Evolutionary conservation across 2,113 vertebrate genomes (phyloP).

Genomic region (Chinchilla lanigera): DNA sequence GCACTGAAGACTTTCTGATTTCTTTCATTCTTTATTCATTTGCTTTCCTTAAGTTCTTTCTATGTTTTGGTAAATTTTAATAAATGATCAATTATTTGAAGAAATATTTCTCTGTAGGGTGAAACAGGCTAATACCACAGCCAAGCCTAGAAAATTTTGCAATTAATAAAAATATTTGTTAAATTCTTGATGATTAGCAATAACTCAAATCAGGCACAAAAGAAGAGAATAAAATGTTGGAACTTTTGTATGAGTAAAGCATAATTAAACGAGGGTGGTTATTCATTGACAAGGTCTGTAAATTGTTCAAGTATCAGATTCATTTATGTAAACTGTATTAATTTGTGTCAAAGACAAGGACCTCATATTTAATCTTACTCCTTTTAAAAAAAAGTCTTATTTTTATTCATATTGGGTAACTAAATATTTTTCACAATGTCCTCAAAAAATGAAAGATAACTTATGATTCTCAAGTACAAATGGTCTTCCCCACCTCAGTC

Average conservation of each 20-base stretch:
- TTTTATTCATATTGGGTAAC: background rate
- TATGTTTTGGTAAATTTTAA: background rate
- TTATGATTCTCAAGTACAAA: background rate
- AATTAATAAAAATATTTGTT: background rate
- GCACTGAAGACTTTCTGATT: background rate
- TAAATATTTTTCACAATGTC: background rate
- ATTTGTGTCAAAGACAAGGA: background rate
- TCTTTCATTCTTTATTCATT: background rate
- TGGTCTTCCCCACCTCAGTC: background rate
- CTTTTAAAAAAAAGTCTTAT: background rate
- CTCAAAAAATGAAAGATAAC: background rate
- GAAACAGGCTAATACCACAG: background rate
- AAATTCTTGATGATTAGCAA: background rate
- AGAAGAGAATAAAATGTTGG: background rate
- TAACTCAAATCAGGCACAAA: background rate
- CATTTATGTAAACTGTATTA: background rate
- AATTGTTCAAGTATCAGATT: background rate
- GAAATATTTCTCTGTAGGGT: background rate
- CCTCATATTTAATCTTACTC: background rate
- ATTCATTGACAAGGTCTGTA: background rate
- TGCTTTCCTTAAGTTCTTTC: background rate
- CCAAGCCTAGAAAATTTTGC: background rate
- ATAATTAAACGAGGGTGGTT: background rate
- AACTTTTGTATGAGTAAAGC: background rate
- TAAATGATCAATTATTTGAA: background rate